These are phyloP conservation scores for Pithys albifrons DNA, from an alignment of 2,113 vertebrate genomes.

Conservation along the genomic window DNA sequence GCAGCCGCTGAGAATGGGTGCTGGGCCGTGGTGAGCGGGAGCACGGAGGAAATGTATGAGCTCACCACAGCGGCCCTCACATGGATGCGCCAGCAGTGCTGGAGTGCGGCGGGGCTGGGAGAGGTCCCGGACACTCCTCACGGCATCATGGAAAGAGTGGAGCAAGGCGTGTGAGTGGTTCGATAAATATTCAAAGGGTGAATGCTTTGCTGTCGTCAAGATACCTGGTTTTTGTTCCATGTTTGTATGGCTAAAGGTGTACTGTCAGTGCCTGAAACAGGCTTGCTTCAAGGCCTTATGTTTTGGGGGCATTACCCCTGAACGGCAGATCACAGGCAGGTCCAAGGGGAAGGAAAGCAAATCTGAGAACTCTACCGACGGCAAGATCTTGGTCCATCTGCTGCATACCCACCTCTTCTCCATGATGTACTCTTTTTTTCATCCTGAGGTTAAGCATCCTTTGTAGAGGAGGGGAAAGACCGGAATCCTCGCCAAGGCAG, in stretches of 20 bases:
- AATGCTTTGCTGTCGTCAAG: not conserved
- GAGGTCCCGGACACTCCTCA: accelerated
- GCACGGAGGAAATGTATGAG: accelerated
- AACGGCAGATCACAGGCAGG: not conserved
- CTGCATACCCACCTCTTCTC: not conserved
- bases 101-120: accelerated
- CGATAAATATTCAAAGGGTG: accelerated
- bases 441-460: not conserved
- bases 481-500: not conserved
- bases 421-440: not conserved
- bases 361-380: not conserved
- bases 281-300: not conserved
- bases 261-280: not conserved
- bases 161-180: not conserved
- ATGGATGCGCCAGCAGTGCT: not conserved
- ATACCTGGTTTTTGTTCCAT: accelerated
- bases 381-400: not conserved
- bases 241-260: not conserved
- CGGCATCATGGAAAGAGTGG: accelerated
- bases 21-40: not conserved
- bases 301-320: not conserved
- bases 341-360: not conserved
- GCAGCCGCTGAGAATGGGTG: no score
- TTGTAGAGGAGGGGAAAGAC: not conserved
- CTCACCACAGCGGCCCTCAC: accelerated